phyloP scores from a whole-genome alignment of 2,797 vertebrate genomes.

The Psittacula echo region DNA sequence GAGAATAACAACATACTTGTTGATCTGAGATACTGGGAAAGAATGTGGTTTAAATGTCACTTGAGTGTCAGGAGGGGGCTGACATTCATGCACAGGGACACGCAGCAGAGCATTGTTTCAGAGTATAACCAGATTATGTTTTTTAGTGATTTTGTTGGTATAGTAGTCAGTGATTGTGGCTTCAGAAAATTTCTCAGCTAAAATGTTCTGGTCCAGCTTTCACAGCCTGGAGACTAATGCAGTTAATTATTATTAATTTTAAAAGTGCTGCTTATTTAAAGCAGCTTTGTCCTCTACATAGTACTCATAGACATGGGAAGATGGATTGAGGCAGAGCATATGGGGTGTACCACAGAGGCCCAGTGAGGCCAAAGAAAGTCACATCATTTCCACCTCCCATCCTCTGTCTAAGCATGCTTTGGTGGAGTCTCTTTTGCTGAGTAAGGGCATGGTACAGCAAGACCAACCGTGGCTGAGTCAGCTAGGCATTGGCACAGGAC shows the following conservation, averaged over 20 bases:
- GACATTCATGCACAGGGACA: neutral
- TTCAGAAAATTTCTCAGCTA: neutral
- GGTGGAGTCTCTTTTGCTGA: neutral
- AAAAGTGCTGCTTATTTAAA: neutral
- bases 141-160: neutral
- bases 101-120: neutral
- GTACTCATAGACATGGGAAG: neutral
- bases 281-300: neutral
- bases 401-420: rapidly evolving
- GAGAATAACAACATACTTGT: neutral
- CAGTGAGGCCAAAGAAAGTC: neutral
- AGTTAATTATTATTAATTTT: neutral
- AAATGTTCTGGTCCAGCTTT: neutral
- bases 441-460: neutral
- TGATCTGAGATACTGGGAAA: neutral
- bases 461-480: neutral
- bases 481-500: neutral
- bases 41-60: neutral
- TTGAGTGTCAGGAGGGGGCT: neutral
- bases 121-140: neutral
- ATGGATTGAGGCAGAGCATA: neutral
- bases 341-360: neutral
- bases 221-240: neutral
- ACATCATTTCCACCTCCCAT: neutral
- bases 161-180: neutral